phyloP scores from a whole-genome alignment of 2,797 vertebrate genomes.

The Cichlasoma orientale region DNA sequence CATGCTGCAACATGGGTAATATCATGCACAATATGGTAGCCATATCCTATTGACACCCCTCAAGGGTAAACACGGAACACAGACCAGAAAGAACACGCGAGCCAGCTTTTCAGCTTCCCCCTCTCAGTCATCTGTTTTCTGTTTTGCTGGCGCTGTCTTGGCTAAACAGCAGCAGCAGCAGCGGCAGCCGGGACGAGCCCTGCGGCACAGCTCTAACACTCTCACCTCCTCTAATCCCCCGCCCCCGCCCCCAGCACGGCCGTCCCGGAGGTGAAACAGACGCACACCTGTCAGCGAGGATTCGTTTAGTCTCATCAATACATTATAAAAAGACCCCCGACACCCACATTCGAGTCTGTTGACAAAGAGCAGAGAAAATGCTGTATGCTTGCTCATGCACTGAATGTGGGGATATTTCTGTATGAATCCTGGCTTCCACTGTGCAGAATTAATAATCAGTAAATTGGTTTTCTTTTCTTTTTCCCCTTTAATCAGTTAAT shows the following conservation, averaged over 20 bases:
- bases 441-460: not conserved
- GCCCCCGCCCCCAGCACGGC: constrained; percentile 20
- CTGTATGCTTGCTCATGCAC: not conserved
- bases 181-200: constrained; percentile 66
- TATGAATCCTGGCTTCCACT: not conserved
- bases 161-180: constrained; percentile 76
- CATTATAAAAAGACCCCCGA: constrained; percentile 17
- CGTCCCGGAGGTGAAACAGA: constrained; percentile 69
- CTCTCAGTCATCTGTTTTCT: constrained; percentile 78
- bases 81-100: constrained; percentile 65
- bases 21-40: constrained; percentile 65
- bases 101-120: constrained; percentile 50
- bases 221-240: constrained; percentile 72
- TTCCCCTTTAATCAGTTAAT: not conserved
- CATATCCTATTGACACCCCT: constrained; percentile 67
- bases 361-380: not conserved
- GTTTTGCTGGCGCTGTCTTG: constrained; percentile 69
- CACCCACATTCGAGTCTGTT: not conserved
- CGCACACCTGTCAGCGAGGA: constrained; percentile 69
- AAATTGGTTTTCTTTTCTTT: not conserved
- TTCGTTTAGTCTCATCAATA: constrained; percentile 23
- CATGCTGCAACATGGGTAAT: constrained; percentile 42
- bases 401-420: not conserved
- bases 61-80: constrained; percentile 70
- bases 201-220: constrained; percentile 57